A percentile compares a stretch with the other conserved stretches of the same genome.
These are phyloP conservation scores for Tigriopus japonicus DNA, from an alignment of 1,140 invertebrate species.

Conservation along the genomic window DNA sequence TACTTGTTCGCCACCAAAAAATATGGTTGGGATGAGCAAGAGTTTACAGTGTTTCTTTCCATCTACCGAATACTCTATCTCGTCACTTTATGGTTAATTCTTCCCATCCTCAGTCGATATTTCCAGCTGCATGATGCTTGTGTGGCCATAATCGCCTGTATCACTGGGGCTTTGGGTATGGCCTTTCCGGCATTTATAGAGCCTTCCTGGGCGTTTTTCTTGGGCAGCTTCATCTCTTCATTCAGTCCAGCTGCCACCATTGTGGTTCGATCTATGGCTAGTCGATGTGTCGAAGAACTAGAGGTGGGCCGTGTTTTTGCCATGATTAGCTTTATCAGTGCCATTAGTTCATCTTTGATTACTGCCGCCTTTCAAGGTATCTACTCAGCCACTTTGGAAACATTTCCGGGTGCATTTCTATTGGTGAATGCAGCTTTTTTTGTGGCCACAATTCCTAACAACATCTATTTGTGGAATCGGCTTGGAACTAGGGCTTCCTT, in stretches of 20 bases:
- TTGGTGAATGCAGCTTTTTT: not conserved
- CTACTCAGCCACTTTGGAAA: not conserved
- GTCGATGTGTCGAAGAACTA: not conserved
- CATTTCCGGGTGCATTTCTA: not conserved
- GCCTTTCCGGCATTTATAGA: not conserved
- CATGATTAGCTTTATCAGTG: not conserved
- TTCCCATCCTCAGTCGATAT: not conserved
- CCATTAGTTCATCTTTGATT: not conserved
- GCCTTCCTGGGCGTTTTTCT: not conserved
- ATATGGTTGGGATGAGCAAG: not conserved
- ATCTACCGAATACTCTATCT: not conserved
- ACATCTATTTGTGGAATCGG: not conserved
- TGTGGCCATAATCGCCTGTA: not conserved
- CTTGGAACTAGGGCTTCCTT: too few species aligned
- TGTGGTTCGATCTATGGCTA: not conserved
- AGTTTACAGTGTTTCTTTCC: not conserved
- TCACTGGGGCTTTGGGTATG: not conserved
- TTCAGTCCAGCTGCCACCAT: not conserved
- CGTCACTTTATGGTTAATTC: not conserved
- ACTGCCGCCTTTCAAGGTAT: not conserved
- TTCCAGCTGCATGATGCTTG: not conserved
- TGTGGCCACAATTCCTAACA: not conserved
- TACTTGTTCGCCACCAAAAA: not conserved
- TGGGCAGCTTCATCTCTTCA: not conserved
- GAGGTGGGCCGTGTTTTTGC: not conserved